Evolutionary conservation across 1,140 invertebrate genomes (phyloP).

Genomic region (Trachymyrmex septentrionalis): DNA sequence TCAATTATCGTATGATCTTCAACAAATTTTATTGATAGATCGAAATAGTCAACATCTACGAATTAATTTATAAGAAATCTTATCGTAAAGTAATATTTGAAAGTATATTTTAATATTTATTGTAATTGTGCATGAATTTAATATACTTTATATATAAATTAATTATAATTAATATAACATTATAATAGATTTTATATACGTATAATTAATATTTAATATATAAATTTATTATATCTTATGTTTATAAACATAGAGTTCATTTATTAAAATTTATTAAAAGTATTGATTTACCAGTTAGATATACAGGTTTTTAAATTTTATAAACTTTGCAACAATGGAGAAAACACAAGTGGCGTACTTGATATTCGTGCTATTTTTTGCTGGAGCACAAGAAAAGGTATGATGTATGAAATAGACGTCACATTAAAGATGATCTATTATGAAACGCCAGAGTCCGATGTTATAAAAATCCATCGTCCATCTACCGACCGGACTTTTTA

Average conservation of each 20-base stretch:
- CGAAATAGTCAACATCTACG: too few relatives aligned
- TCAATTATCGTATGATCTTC: neutral
- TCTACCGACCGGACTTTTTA: conserved; percentile 45
- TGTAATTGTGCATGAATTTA: neutral
- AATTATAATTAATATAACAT: neutral
- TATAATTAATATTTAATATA: neutral
- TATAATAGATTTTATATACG: neutral
- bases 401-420: conserved; percentile 57
- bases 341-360: neutral
- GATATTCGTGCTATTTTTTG: conserved; percentile 33
- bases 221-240: neutral
- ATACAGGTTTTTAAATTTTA: neutral
- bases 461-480: conserved; percentile 43
- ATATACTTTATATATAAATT: neutral
- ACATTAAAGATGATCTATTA: conserved; percentile 50
- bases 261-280: neutral
- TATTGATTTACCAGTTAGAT: too few relatives aligned
- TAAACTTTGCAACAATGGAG: neutral
- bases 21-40: neutral
- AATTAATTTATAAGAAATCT: neutral
- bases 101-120: neutral
- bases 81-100: neutral
- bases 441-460: conserved; percentile 29
- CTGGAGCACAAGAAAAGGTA: neutral
- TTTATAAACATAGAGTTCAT: neutral